Evolutionary conservation across 2,888 invertebrate species (phyloP).

Genomic region (Cephus spinipes): DNA sequence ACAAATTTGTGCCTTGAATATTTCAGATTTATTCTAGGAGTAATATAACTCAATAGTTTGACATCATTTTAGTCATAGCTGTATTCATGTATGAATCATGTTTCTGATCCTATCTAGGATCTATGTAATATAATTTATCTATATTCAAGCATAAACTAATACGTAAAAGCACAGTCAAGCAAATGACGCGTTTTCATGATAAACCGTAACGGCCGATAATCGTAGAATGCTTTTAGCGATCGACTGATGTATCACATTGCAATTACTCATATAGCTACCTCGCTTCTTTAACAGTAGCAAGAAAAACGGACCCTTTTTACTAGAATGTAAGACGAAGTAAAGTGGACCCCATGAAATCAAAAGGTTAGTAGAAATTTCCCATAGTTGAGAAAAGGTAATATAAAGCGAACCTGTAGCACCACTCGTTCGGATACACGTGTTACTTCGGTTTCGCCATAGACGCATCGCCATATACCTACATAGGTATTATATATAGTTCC

Average conservation of each 20-base stretch:
- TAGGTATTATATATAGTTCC: not conserved
- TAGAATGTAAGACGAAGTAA: not conserved
- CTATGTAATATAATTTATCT: not conserved
- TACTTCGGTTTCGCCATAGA: not conserved
- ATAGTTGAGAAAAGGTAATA: not conserved
- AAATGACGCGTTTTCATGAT: not conserved
- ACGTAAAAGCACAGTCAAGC: not conserved
- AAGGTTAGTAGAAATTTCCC: not conserved
- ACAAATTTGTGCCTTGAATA: not conserved
- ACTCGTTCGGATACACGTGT: not conserved
- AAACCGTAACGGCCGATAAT: not conserved
- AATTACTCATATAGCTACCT: not conserved
- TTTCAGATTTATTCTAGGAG: not conserved
- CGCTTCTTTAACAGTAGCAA: not conserved
- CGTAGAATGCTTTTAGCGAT: not conserved
- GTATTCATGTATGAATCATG: too few relatives aligned
- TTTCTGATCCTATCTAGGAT: not conserved
- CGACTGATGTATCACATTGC: not conserved
- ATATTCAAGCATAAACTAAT: not conserved
- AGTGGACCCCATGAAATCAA: not conserved
- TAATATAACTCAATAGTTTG: not conserved
- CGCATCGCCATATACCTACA: not conserved
- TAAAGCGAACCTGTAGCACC: not conserved
- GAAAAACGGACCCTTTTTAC: not conserved
- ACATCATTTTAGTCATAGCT: too few relatives aligned